A percentile compares a stretch with the other conserved stretches of the same genome.
These are phyloP conservation scores for Eristalis arbustorum DNA, from an alignment of 2,888 invertebrate genomes.

Conservation along the genomic window DNA sequence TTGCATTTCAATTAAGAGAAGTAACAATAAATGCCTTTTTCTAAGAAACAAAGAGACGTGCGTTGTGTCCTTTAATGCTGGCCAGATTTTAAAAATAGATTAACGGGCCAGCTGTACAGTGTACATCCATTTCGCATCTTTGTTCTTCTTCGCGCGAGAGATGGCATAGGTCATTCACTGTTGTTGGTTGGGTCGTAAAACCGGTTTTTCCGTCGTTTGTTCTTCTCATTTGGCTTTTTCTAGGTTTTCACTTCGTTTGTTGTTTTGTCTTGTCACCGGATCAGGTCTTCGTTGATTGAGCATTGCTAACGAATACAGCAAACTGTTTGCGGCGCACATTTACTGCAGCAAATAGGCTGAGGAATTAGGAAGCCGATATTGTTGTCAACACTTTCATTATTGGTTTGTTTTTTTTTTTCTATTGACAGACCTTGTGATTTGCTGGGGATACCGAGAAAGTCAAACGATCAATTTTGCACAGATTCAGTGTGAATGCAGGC, in stretches of 20 bases:
- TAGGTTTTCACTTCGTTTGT: not conserved
- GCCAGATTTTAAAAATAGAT: not conserved
- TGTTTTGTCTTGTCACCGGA: not conserved
- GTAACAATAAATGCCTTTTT: constrained; percentile 55
- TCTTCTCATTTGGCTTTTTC: not conserved
- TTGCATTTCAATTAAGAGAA: constrained; percentile 63
- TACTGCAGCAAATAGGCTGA: not conserved
- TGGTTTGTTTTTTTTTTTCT: not conserved
- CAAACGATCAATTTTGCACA: too few relatives aligned
- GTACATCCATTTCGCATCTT: not conserved
- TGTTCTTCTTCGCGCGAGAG: not conserved
- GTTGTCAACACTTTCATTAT: not conserved
- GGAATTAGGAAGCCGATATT: not conserved
- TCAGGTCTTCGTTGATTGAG: not conserved
- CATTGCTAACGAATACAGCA: not conserved
- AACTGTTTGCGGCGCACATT: not conserved
- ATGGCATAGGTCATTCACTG: not conserved
- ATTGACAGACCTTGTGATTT: not conserved
- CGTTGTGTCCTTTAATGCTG: constrained; percentile 1
- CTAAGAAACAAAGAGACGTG: constrained; percentile 44
- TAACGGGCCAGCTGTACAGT: not conserved
- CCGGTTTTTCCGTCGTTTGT: not conserved
- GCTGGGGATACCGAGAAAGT: not conserved
- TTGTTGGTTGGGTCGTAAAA: not conserved
- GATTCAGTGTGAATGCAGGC: too few relatives aligned